Evolutionary conservation across 2,888 invertebrate genomes (phyloP), one percentile per base, ranked within the genome.

Genomic region (Theodoxus fluviatilis): DNA sequence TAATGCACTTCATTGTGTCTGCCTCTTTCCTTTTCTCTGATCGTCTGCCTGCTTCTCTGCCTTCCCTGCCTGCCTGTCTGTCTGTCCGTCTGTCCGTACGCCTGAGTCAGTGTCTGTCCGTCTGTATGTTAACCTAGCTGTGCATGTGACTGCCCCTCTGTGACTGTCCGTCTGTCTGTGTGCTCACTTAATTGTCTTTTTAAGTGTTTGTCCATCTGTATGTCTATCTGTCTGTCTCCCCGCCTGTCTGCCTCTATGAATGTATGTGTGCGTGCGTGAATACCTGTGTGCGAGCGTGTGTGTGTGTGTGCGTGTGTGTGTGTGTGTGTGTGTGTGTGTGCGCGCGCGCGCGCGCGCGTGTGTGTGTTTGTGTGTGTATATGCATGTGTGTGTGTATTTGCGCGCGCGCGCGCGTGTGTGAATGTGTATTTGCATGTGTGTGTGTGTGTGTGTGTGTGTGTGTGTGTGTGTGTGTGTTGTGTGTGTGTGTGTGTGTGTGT

Each of bases 101-200:
- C n/a, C n/a, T n/a, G n/a, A n/a, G n/a, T n/a, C n/a, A n/a, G n/a
- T n/a, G n/a, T n/a, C n/a, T n/a, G n/a, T n/a, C n/a, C n/a, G n/a
- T n/a, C n/a, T n/a, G n/a, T n/a, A n/a, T n/a, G n/a, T n/a, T n/a
- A n/a, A n/a, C n/a, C n/a, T n/a, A n/a, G n/a, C n/a, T n/a, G n/a
- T n/a, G n/a, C n/a, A n/a, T n/a, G n/a, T n/a, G n/a, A n/a, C n/a
- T n/a, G n/a, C n/a, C n/a, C n/a, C n/a, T n/a, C n/a, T 25, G 9
- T 63, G 31, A 18, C 4, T 59, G 15, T 38, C n/a, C 28, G 15
- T 59, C 2, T 47, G 1, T n/a, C 35, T 1, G 18, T 31, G 25
- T 49, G 18, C 52, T 52, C 22, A 52, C 22, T n/a, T 6, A 22
- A 6, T 70, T 68, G 15, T 67, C 37, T 47, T 79, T 12, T 25